Conservation (phyloP, 2,113 vertebrate species). For the Camarhynchus parvulus region DNA sequence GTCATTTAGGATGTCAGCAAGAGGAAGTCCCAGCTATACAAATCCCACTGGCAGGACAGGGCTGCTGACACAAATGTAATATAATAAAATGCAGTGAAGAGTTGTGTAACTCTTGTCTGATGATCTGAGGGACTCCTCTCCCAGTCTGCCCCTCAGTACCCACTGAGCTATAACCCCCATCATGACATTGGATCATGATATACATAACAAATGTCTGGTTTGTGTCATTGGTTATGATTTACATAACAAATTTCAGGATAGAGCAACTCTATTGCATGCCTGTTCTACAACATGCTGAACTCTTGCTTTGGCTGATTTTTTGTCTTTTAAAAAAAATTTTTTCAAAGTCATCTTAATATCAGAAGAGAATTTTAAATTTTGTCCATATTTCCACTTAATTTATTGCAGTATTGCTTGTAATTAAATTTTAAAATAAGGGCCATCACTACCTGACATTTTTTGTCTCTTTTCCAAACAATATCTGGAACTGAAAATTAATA, state of each 20-base stretch:
- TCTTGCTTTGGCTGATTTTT: not conserved
- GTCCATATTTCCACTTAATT: not conserved
- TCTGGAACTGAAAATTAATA: not conserved
- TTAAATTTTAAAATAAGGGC: not conserved
- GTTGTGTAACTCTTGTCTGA: not conserved
- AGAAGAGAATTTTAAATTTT: not conserved
- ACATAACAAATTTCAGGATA: not conserved
- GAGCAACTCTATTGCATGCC: not conserved
- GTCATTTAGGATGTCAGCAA: not conserved
- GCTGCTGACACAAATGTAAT: not conserved
- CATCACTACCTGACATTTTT: not conserved
- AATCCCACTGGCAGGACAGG: not conserved
- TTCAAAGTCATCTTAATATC: not conserved
- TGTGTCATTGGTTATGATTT: not conserved
- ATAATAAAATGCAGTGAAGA: not conserved
- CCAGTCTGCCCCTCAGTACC: not conserved
- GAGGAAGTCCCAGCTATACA: not conserved
- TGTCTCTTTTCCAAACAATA: not conserved
- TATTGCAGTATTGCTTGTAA: not conserved
- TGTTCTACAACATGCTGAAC: not conserved
- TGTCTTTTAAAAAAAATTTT: not conserved
- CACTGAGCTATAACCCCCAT: not conserved
- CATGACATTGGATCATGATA: not conserved
- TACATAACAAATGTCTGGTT: not conserved
- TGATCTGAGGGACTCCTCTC: not conserved